phyloP scores from a whole-genome alignment of 2,113 vertebrate species.

The Aix galericulata region DNA sequence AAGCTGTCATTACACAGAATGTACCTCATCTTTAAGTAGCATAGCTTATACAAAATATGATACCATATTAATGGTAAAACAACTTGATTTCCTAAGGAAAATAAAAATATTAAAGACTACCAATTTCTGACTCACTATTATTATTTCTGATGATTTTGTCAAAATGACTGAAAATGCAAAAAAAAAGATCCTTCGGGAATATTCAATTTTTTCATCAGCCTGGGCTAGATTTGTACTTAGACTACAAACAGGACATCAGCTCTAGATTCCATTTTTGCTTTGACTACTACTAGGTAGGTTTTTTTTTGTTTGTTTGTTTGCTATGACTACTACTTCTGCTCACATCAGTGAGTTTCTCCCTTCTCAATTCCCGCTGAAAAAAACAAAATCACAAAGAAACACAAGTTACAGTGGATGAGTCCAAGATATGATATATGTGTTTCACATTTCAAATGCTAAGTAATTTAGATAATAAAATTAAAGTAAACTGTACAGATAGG shows the following conservation, averaged over 20 bases:
- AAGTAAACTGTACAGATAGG: neutral
- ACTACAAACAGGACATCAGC: neutral
- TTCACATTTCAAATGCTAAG: neutral
- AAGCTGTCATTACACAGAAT: neutral
- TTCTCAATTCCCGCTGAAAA: neutral
- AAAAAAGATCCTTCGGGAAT: neutral
- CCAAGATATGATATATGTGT: neutral
- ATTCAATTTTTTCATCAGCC: neutral
- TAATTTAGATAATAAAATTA: neutral
- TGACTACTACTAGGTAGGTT: neutral
- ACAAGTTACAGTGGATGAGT: neutral
- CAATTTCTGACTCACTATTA: neutral
- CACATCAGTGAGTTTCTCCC: neutral
- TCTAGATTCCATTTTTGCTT: neutral
- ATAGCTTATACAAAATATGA: neutral
- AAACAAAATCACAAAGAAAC: neutral
- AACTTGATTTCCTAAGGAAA: neutral
- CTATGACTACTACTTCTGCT: neutral
- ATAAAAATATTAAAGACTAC: neutral
- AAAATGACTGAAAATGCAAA: neutral
- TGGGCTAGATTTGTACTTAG: neutral
- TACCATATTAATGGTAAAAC: neutral
- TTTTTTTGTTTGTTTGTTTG: no score
- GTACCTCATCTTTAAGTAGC: neutral
- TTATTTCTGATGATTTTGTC: neutral